Percentiles rank a stretch among this genome's conserved stretches.
Evolutionary conservation across 2,113 vertebrate genomes (phyloP).

Genomic region (Recurvirostra avosetta): DNA sequence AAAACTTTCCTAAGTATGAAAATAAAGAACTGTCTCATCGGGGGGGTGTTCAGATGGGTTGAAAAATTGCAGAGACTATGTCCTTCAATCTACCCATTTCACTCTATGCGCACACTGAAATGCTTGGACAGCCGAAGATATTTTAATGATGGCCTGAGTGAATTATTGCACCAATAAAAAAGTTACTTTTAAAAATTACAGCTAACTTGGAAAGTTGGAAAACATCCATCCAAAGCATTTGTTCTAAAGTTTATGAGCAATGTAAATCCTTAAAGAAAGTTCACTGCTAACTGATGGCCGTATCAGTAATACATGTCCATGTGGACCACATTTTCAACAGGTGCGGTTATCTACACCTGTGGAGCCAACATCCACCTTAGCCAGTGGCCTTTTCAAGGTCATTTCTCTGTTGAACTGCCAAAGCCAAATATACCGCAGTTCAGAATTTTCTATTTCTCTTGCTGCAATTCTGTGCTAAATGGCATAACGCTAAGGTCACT

Average conservation of each 20-base stretch:
- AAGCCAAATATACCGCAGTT: neutral
- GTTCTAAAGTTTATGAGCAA: neutral
- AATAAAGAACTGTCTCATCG: neutral
- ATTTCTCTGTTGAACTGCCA: neutral
- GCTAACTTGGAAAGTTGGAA: neutral
- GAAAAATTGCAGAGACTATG: neutral
- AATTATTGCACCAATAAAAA: neutral
- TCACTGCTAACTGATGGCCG: neutral
- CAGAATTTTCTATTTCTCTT: neutral
- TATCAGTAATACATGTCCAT: neutral
- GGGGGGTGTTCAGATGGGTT: neutral
- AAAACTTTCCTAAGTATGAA: neutral
- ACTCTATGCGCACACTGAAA: neutral
- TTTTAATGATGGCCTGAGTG: neutral
- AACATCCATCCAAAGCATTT: neutral
- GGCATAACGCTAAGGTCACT: neutral
- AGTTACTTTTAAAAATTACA: neutral
- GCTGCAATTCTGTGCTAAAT: constrained; percentile 1
- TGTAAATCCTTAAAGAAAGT: neutral
- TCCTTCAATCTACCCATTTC: neutral
- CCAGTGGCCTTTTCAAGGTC: neutral
- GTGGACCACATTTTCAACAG: neutral
- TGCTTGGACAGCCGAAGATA: neutral
- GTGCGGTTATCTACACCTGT: neutral
- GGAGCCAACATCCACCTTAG: neutral